Percentiles rank a stretch among this genome's conserved stretches.
phyloP scores from a whole-genome alignment of 2,888 invertebrate genomes.

The Cancer borealis region DNA sequence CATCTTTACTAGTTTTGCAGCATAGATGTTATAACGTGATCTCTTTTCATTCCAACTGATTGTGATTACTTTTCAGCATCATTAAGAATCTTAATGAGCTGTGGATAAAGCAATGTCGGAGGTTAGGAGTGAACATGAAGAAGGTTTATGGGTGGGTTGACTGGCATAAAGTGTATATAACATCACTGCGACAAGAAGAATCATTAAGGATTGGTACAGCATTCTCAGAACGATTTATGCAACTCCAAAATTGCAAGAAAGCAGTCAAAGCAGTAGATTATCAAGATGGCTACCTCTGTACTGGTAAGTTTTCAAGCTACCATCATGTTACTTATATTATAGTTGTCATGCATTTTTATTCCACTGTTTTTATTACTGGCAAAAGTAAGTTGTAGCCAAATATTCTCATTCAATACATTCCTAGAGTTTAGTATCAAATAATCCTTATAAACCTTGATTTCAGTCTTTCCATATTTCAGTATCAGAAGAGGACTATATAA shows the following conservation, averaged over 20 bases:
- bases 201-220: conserved; percentile 66
- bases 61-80: conserved; percentile 57
- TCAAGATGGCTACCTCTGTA: conserved; percentile 71
- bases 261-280: conserved; percentile 75
- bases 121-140: conserved; percentile 67
- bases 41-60: not conserved
- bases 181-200: conserved; percentile 54
- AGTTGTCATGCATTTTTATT: not conserved
- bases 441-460: not conserved
- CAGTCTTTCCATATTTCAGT: conserved; percentile 59
- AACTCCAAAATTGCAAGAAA: conserved; percentile 72
- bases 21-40: not conserved
- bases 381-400: not conserved
- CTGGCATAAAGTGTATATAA: conserved; percentile 66
- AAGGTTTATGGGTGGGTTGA: conserved; percentile 4
- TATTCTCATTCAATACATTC: not conserved
- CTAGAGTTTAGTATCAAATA: too few relatives aligned
- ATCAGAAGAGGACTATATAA: conserved; percentile 73
- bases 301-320: conserved; percentile 54
- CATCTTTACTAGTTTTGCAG: not conserved
- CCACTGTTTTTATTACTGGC: not conserved
- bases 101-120: conserved; percentile 68
- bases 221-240: conserved; percentile 66
- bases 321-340: not conserved
- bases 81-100: conserved; percentile 57